A percentile compares a stretch with the other conserved stretches of the same genome.
These are phyloP conservation scores for Chymomyza procnemis DNA, from an alignment of 2,888 invertebrate species.

Conservation along the genomic window DNA sequence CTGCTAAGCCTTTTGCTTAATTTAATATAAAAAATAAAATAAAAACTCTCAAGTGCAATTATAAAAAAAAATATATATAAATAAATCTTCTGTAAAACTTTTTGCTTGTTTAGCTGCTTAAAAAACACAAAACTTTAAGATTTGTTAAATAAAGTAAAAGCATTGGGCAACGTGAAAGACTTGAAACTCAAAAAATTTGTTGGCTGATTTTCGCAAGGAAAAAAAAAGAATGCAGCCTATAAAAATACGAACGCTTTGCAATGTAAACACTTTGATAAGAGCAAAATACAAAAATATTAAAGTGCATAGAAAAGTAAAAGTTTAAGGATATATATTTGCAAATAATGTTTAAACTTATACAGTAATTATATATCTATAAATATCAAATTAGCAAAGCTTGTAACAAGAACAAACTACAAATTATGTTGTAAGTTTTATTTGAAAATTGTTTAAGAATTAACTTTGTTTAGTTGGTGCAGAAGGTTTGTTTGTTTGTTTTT, in stretches of 20 bases:
- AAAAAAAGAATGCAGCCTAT: neutral
- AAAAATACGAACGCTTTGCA: conserved; percentile 35
- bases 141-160: neutral
- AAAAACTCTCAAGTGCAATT: conserved; percentile 65
- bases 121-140: conserved; percentile 14
- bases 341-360: conserved; percentile 16
- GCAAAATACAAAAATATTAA: neutral
- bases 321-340: neutral
- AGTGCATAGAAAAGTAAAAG: neutral
- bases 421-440: neutral
- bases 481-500: no score
- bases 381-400: conserved; percentile 43
- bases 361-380: conserved; percentile 16
- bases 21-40: conserved; percentile 5
- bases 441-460: neutral
- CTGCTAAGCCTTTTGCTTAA: neutral
- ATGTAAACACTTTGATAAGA: conserved; percentile 23
- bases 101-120: conserved; percentile 46
- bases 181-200: conserved; percentile 64
- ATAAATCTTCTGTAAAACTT: no score
- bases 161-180: conserved; percentile 17
- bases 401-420: conserved; percentile 36
- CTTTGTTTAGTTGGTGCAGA: no score
- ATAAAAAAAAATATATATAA: conserved; percentile 47
- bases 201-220: conserved; percentile 50